Evolutionary conservation across 1,140 invertebrate species (phyloP).

Genomic region (Chionoecetes opilio): DNA sequence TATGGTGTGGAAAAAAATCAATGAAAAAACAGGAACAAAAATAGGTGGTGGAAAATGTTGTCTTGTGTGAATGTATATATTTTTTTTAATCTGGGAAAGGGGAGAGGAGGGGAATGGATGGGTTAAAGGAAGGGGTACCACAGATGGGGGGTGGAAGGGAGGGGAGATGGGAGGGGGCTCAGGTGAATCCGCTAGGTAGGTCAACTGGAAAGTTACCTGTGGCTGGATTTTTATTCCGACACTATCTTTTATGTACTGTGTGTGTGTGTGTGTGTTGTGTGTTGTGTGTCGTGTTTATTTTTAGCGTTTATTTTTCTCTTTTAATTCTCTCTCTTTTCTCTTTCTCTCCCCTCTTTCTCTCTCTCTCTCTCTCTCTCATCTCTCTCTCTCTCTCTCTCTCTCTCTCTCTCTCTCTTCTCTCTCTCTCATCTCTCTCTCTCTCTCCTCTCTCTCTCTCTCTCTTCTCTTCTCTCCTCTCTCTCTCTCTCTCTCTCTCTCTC

Average conservation of each 20-base stretch:
- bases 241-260: conserved; percentile 1
- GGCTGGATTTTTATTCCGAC: background rate
- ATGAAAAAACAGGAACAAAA: too few relatives aligned
- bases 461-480: background rate
- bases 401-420: too few relatives aligned
- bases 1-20: too few relatives aligned
- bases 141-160: too few relatives aligned
- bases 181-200: background rate
- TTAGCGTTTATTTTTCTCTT: background rate
- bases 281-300: background rate
- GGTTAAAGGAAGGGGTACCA: too few relatives aligned
- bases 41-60: too few relatives aligned
- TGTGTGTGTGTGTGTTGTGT: conserved; percentile 28
- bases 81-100: too few relatives aligned
- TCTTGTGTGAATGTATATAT: too few relatives aligned
- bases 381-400: too few relatives aligned
- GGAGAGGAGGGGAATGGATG: too few relatives aligned
- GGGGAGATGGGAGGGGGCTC: background rate
- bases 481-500: conserved; percentile 21
- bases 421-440: too few relatives aligned
- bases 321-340: too few relatives aligned
- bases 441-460: conserved; percentile 10
- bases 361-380: background rate
- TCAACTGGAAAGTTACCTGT: background rate
- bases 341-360: background rate